Conservation (phyloP, 2,888 invertebrate genomes). For the Acanthopleura granulata region DNA sequence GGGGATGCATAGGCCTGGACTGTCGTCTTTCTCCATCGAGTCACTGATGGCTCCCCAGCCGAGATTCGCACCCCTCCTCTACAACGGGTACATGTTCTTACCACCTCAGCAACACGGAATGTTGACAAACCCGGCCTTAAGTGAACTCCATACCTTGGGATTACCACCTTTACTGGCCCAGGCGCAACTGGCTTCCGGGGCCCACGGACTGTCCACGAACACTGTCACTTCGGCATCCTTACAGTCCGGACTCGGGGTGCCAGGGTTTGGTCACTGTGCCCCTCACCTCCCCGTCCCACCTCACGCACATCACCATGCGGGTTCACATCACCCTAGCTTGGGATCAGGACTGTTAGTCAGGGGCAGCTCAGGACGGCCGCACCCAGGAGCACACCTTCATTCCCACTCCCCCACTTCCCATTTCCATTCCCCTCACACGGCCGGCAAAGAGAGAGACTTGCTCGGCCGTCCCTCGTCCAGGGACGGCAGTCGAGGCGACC, state of each 20-base stretch:
- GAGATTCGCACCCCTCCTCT: constrained; percentile 4
- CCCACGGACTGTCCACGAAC: not conserved
- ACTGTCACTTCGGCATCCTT: not conserved
- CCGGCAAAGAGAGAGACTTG: not conserved
- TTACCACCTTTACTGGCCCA: constrained; percentile 10
- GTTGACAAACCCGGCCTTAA: constrained; percentile 6
- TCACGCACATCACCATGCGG: constrained; percentile 4
- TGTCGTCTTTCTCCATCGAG: constrained; percentile 17
- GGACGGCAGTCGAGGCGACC: not conserved
- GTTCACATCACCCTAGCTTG: not conserved
- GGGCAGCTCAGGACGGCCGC: constrained; percentile 8
- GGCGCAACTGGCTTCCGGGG: constrained; percentile 9
- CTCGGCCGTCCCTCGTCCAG: not conserved
- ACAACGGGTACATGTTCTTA: constrained; percentile 18
- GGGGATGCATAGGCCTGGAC: constrained; percentile 17
- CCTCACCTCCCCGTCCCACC: not conserved
- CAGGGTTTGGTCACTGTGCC: constrained; percentile 11
- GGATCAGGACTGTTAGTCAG: not conserved
- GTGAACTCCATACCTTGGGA: constrained; percentile 7
- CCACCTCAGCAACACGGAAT: constrained; percentile 2
- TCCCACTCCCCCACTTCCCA: not conserved
- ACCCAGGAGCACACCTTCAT: not conserved
- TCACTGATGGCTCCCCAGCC: constrained; percentile 21
- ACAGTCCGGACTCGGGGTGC: not conserved
- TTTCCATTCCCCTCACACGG: not conserved